Evolutionary conservation across 2,797 vertebrate species (phyloP), one percentile per base, ranked within the genome.

Genomic region (Rousettus madagascariensis): DNA sequence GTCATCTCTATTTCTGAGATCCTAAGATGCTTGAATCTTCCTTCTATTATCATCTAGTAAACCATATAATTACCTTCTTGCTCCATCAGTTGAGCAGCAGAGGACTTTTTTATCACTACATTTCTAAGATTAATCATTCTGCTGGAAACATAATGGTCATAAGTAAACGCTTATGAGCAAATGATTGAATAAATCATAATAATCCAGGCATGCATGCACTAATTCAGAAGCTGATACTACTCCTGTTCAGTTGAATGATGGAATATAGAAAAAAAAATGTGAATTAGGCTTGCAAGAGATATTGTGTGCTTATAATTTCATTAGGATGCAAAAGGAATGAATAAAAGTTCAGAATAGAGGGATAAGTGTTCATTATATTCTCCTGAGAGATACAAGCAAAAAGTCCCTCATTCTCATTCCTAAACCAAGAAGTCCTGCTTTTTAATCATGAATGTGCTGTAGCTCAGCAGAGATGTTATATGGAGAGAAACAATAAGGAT

Each of bases 391-490:
- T 8, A 65, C n/a, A 30, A 72, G 16, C 33, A 28, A 86, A 79
- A 61, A 38, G 7, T 22, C 11, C 16, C 24, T 61, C 16, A 41
- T 51, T 13, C 16, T 79, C n/a, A 53, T 28, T 30, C 11, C 24
- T 65, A 33, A 80, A 17, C 9, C 24, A 17, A 3, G 20, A 91
- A 24, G 1, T 11, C 5, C 6, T 6, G 5, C 4, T 30, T 30
- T 69, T 6, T 8, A 46, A 61, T 8, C 0, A 1, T 17, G 19
- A 16, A 46, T 2, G 5, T 8, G 0, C 38, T 38, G 0, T 8
- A 51, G 7, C 6, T 46, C 28, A 1, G 28, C 26, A 61, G 28
- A 80, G 7, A 16, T 38, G 3, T 13, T 11, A 3, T 0, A 2
- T 8, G n/a, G 33, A 86, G 3, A n/a, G n/a, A 49, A 41, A 8